Evolutionary conservation across 2,113 vertebrate genomes (phyloP), one percentile per base, ranked within the genome.

Genomic region (Peromyscus maniculatus): DNA sequence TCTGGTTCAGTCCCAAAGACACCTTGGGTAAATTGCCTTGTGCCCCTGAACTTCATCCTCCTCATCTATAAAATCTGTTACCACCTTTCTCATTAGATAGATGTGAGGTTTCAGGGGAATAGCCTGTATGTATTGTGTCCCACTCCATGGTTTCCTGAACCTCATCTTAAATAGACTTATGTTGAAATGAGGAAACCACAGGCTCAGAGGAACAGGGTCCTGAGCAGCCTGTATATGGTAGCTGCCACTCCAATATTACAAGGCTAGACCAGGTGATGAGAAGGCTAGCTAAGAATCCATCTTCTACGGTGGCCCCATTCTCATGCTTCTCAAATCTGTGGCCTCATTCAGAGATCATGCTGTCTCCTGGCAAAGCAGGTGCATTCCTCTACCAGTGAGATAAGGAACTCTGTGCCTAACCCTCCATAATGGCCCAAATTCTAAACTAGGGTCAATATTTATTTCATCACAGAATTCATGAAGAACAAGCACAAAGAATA

Each of bases 161-260:
- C 93, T 75, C 59, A 88, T 57, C 77, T 94, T 90, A 78, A 82
- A 91, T 43, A 55, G 67, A 64, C 39, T 91, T 80, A 75, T 17
- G 72, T 57, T 39, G 66, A 21, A 72, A 83, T 19, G 36, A 36
- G 24, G 36, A 78, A 87, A 84, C 24, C 36, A 24, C 22, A 84
- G 46, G 77, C 36, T 95, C 52, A 78, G 57, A 93, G 89, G 24
- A 21, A 43, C 49, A 22, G 22, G 3, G 19, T 3, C 43, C 6
- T 89, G 19, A 55, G 52, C n/a, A 12, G 39, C 21, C 36, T 19
- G 24, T 24, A 9, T 83, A 31, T 82, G 84, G n/a, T 19, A 43
- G 49, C 7, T 8, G 11, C 71, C 57, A 86, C 4, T 26, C 26
- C 62, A 31, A 46, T 11, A 16, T 49, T 49, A 64, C 36, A 36